These are phyloP conservation scores for Agapetus fuscipes DNA, from an alignment of 2,888 invertebrate genomes.

Conservation along the genomic window DNA sequence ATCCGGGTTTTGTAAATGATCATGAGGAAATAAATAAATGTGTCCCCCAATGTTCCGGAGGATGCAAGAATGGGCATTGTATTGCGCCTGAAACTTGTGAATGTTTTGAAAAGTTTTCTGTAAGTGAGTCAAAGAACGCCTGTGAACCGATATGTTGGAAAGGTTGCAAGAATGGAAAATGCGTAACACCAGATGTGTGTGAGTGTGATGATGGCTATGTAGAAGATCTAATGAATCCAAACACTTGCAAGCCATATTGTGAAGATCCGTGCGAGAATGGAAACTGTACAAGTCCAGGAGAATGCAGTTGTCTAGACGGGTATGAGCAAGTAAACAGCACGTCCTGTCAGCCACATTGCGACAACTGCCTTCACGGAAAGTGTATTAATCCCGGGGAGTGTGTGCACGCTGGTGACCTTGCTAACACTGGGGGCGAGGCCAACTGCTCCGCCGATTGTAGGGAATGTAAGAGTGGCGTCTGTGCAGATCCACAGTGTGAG, in stretches of 20 bases:
- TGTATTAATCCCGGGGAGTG: slow-evolving; percentile 22
- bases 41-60: slow-evolving; percentile 25
- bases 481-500: slow-evolving; percentile 26
- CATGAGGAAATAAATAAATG: slow-evolving; percentile 16
- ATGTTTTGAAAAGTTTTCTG: slow-evolving; percentile 6
- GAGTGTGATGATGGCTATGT: slow-evolving; percentile 27
- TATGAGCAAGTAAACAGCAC: slow-evolving; percentile 25
- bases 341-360: slow-evolving; percentile 31
- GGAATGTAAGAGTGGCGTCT: slow-evolving; percentile 29
- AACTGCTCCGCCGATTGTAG: slow-evolving; percentile 28
- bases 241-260: slow-evolving; percentile 33
- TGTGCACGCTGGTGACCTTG: slow-evolving; percentile 21
- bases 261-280: slow-evolving; percentile 33
- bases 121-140: no score
- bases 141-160: slow-evolving; percentile 28
- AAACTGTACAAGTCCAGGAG: slow-evolving; percentile 39
- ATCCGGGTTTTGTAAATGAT: neutral
- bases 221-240: slow-evolving; percentile 25
- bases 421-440: slow-evolving; percentile 7
- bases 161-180: slow-evolving; percentile 24
- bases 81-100: slow-evolving; percentile 31
- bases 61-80: slow-evolving; percentile 33
- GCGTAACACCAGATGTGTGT: slow-evolving; percentile 21
- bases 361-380: slow-evolving; percentile 21
- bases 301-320: slow-evolving; percentile 38